A percentile compares a stretch with the other conserved stretches of the same genome.
phyloP scores from a whole-genome alignment of 2,888 invertebrate genomes.

The Drosophila kokeensis region DNA sequence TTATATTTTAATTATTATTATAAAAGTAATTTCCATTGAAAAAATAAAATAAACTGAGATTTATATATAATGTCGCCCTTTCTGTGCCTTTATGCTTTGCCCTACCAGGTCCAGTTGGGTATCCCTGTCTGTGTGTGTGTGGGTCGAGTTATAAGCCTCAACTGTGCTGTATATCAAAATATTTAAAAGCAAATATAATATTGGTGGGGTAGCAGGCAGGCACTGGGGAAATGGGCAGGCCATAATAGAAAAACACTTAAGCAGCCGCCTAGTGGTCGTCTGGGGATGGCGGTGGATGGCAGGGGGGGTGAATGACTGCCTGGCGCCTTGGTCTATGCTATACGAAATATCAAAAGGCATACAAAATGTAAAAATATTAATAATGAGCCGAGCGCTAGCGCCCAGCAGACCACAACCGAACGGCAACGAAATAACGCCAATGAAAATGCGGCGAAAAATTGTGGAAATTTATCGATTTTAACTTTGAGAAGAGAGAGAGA shows the following conservation, averaged over 20 bases:
- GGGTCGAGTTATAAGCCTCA: conserved; percentile 71
- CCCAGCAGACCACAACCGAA: conserved; percentile 37
- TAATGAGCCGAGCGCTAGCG: conserved; percentile 73
- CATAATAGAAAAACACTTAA: conserved; percentile 82
- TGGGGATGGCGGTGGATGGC: conserved; percentile 2
- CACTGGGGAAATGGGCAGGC: conserved; percentile 62
- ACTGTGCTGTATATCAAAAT: conserved; percentile 83
- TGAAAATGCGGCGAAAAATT: conserved; percentile 56
- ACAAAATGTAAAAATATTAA: conserved; percentile 80
- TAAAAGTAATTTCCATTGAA: not conserved
- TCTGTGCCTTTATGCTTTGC: not conserved
- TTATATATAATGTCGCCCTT: conserved; percentile 1
- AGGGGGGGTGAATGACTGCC: conserved; percentile 2
- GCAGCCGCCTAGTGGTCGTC: conserved; percentile 55
- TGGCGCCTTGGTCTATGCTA: conserved; percentile 49
- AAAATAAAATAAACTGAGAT: not conserved
- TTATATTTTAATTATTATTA: not conserved
- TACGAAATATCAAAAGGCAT: conserved; percentile 67
- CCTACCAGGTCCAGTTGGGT: conserved; percentile 35
- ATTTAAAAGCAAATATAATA: conserved; percentile 83
- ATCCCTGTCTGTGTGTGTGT: conserved; percentile 35
- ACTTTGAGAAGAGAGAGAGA: conserved; percentile 59
- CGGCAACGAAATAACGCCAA: conserved; percentile 45
- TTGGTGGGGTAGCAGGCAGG: conserved; percentile 56
- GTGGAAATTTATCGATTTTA: conserved; percentile 82